Percentiles rank a stretch among this genome's conserved stretches.
Conservation (phyloP, 2,797 vertebrate species). For the Allobates femoralis region DNA sequence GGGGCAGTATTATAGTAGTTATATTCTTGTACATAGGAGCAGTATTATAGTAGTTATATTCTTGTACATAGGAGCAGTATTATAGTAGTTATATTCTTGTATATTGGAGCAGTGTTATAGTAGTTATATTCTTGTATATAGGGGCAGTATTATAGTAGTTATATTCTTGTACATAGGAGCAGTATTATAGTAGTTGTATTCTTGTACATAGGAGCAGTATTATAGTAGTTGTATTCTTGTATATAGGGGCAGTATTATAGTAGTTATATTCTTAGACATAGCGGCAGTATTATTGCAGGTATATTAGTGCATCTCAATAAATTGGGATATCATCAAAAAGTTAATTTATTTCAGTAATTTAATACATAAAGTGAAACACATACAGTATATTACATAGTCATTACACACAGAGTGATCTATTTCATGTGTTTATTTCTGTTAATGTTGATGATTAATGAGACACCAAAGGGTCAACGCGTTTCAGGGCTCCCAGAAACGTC, state of each 20-base stretch:
- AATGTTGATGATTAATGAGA: too few species aligned
- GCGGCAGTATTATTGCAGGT: slow-evolving; percentile 4
- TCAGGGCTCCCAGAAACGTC: too few species aligned
- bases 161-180: background rate
- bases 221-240: slow-evolving; percentile 13
- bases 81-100: slow-evolving; percentile 9
- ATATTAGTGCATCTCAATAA: too few species aligned
- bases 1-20: slow-evolving; percentile 2
- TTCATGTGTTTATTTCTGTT: too few species aligned
- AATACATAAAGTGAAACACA: too few species aligned
- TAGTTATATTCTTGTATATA: slow-evolving; percentile 4
- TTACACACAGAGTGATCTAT: too few species aligned
- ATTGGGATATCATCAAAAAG: too few species aligned
- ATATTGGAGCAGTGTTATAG: background rate
- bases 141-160: slow-evolving; percentile 8
- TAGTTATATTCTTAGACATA: background rate
- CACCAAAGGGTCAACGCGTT: too few species aligned
- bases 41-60: slow-evolving; percentile 10
- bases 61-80: background rate
- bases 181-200: slow-evolving; percentile 12
- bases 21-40: too few species aligned
- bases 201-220: slow-evolving; percentile 1
- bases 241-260: slow-evolving; percentile 4
- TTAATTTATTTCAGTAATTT: too few species aligned
- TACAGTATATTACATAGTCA: too few species aligned